Conservation (phyloP, 2,888 invertebrate species). For the Campoletis raptor region DNA sequence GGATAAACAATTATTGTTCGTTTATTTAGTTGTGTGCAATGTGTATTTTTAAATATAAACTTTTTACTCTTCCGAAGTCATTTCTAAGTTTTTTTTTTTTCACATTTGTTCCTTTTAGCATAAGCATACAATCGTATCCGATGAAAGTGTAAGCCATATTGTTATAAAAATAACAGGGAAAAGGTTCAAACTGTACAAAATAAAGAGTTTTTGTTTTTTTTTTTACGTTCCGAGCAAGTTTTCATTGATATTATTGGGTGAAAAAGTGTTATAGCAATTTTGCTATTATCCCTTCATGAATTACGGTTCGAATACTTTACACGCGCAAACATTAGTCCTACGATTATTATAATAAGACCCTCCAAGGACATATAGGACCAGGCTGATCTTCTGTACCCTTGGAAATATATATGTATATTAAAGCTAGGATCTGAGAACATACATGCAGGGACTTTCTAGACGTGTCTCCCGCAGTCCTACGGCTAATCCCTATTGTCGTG, state of each 20-base stretch:
- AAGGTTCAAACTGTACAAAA: neutral
- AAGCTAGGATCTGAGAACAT: constrained; percentile 61
- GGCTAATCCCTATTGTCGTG: constrained; percentile 82
- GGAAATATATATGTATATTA: constrained; percentile 19
- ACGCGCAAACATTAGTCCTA: constrained; percentile 54
- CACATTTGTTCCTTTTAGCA: too few relatives aligned
- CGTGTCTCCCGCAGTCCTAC: constrained; percentile 75
- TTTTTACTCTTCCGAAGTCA: too few relatives aligned
- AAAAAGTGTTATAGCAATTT: constrained; percentile 28
- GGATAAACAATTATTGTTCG: too few relatives aligned
- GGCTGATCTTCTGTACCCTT: neutral
- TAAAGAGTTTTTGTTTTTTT: neutral
- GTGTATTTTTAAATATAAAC: too few relatives aligned
- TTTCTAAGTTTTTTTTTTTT: too few relatives aligned
- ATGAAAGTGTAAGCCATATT: neutral
- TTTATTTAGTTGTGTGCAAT: too few relatives aligned
- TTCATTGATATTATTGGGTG: neutral
- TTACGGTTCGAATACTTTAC: constrained; percentile 37
- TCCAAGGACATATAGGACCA: constrained; percentile 8
- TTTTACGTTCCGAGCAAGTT: neutral
- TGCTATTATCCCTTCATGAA: constrained; percentile 27
- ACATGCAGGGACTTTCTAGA: constrained; percentile 67
- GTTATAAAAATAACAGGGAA: neutral
- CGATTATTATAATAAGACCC: constrained; percentile 66
- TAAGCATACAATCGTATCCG: too few relatives aligned